A percentile compares a stretch with the other conserved stretches of the same genome.
Conservation (phyloP, 2,888 invertebrate genomes). For the Trichogramma evanescens region DNA sequence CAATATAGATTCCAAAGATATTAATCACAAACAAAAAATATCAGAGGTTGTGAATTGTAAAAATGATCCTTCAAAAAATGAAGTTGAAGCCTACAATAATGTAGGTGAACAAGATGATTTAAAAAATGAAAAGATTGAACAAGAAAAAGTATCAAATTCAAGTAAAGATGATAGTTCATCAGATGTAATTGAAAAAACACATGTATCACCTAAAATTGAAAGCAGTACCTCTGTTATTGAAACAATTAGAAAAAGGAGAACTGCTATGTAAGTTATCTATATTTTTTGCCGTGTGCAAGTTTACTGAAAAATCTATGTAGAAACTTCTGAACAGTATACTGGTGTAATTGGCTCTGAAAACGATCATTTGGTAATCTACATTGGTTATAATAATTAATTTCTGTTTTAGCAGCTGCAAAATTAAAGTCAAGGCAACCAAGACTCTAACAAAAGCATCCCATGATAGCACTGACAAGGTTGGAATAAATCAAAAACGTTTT, state of each 20-base stretch:
- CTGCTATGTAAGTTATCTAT: conserved; percentile 26
- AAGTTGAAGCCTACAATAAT: background rate
- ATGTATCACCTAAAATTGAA: conserved; percentile 3
- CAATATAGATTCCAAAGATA: conserved; percentile 1
- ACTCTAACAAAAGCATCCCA: too few relatives aligned
- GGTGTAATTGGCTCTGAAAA: too few relatives aligned
- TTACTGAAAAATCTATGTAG: too few relatives aligned
- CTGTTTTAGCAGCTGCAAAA: background rate
- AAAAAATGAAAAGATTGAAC: conserved; percentile 1
- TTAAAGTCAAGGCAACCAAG: background rate
- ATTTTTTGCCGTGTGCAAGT: background rate
- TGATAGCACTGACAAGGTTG: conserved; percentile 20
- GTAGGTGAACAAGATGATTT: conserved; percentile 1
- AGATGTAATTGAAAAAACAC: conserved; percentile 6
- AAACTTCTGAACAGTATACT: too few relatives aligned
- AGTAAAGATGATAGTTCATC: conserved; percentile 5
- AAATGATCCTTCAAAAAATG: conserved; percentile 14
- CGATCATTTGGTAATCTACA: too few relatives aligned
- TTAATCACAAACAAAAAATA: background rate
- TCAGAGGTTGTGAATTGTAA: background rate
- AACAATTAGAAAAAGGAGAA: conserved; percentile 33
- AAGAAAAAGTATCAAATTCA: background rate
- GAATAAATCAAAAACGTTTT: conserved; percentile 29
- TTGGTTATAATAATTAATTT: too few relatives aligned
- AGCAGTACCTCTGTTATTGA: conserved; percentile 15